A percentile compares a stretch with the other conserved stretches of the same genome.
phyloP scores from a whole-genome alignment of 2,113 vertebrate species.

The Sula dactylatra region DNA sequence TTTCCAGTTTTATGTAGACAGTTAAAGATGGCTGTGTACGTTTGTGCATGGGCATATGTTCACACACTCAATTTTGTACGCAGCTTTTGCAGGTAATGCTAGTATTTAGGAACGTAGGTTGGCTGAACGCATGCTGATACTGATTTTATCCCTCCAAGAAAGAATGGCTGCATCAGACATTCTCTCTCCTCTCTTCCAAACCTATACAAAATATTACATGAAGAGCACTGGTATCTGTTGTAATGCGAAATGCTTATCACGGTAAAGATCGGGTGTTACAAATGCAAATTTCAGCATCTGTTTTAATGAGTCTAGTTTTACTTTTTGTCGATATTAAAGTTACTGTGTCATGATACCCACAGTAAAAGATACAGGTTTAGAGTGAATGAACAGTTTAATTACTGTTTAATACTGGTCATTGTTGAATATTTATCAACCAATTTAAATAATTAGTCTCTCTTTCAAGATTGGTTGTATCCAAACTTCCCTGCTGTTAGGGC shows the following conservation, averaged over 20 bases:
- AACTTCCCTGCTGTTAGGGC: neutral
- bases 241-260: too few species aligned
- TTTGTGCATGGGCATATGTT: neutral
- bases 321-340: neutral
- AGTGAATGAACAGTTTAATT: neutral
- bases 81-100: neutral
- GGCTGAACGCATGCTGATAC: neutral
- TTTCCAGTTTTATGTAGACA: neutral
- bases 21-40: neutral
- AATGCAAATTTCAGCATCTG: neutral
- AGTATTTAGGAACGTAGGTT: neutral
- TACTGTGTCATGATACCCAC: neutral
- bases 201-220: neutral
- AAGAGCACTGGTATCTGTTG: neutral
- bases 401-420: neutral
- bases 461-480: neutral
- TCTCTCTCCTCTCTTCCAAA: neutral
- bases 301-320: neutral
- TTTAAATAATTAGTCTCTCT: neutral
- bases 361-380: neutral
- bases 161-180: neutral
- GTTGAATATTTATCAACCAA: neutral
- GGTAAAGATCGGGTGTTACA: neutral
- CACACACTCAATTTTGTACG: too few species aligned
- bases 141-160: neutral